These are phyloP conservation scores for Ciconia nigra DNA, from an alignment of 2,797 vertebrate species.

Conservation along the genomic window DNA sequence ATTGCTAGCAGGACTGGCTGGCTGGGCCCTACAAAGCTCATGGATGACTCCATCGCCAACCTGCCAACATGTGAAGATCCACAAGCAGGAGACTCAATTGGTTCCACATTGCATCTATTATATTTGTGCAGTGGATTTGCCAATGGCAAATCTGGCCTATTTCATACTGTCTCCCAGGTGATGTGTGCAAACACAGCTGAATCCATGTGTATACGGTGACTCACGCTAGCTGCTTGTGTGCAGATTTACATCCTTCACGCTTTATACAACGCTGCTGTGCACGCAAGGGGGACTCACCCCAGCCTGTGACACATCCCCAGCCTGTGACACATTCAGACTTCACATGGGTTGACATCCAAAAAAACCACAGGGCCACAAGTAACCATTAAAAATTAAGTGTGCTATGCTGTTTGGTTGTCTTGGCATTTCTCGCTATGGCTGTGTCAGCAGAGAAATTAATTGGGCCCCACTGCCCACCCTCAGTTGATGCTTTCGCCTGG, in stretches of 20 bases:
- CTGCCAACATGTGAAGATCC: neutral
- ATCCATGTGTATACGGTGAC: no score
- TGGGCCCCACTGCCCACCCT: neutral
- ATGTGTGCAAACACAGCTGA: neutral
- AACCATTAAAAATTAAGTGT: neutral
- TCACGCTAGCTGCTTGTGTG: neutral
- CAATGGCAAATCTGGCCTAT: neutral
- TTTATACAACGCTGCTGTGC: neutral
- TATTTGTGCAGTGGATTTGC: neutral
- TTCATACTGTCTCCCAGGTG: neutral
- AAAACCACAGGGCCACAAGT: neutral
- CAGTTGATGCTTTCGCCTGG: neutral
- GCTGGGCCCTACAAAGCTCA: neutral
- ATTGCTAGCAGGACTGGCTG: neutral
- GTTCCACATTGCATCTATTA: neutral
- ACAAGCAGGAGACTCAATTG: neutral
- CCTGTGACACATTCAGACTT: neutral
- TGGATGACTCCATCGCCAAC: neutral
- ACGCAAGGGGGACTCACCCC: rapidly evolving
- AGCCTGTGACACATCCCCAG: neutral
- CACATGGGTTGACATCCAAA: no score
- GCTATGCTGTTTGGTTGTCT: neutral
- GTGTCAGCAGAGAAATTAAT: neutral
- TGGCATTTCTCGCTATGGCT: neutral
- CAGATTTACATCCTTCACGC: neutral